A percentile compares a stretch with the other conserved stretches of the same genome.
Conservation (phyloP, 2,113 vertebrate species). For the Percopsis transmontana region DNA sequence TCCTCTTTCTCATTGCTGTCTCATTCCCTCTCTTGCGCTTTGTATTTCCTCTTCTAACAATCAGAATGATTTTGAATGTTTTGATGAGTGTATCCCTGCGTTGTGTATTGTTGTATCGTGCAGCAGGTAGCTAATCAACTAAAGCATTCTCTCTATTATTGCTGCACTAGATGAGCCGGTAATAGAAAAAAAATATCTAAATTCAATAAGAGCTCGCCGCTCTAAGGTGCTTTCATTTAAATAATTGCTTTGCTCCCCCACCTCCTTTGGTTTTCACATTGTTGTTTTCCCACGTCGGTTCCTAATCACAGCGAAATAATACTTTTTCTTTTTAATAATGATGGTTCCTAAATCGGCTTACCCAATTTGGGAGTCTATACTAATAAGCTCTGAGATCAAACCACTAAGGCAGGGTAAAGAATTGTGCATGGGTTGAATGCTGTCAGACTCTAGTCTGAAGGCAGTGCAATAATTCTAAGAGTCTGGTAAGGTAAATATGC, state of each 20-base stretch:
- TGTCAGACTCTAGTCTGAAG: neutral
- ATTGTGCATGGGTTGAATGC: neutral
- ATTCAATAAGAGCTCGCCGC: conserved; percentile 64
- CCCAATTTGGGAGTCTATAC: conserved; percentile 10
- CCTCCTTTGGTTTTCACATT: conserved; percentile 22
- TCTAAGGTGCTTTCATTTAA: conserved; percentile 65
- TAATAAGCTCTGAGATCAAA: conserved; percentile 8
- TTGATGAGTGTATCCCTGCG: conserved; percentile 54
- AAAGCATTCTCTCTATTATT: conserved; percentile 73
- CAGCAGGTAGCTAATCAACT: conserved; percentile 72
- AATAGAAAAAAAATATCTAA: conserved; percentile 54
- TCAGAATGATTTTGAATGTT: conserved; percentile 56
- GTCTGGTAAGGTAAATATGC: neutral
- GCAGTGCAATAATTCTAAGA: neutral
- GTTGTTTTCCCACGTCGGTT: conserved; percentile 17
- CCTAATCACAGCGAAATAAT: neutral
- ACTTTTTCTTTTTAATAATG: conserved; percentile 23
- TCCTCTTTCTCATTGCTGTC: conserved; percentile 7
- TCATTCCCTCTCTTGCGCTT: neutral
- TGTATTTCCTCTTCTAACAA: conserved; percentile 59
- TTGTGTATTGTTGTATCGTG: conserved; percentile 45
- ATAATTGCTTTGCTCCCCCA: conserved; percentile 56
- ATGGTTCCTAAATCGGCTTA: conserved; percentile 7
- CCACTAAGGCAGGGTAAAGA: conserved; percentile 1
- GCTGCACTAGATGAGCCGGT: conserved; percentile 53